These are phyloP conservation scores for Zosterops hypoxanthus DNA, from an alignment of 2,113 vertebrate species.

Conservation along the genomic window DNA sequence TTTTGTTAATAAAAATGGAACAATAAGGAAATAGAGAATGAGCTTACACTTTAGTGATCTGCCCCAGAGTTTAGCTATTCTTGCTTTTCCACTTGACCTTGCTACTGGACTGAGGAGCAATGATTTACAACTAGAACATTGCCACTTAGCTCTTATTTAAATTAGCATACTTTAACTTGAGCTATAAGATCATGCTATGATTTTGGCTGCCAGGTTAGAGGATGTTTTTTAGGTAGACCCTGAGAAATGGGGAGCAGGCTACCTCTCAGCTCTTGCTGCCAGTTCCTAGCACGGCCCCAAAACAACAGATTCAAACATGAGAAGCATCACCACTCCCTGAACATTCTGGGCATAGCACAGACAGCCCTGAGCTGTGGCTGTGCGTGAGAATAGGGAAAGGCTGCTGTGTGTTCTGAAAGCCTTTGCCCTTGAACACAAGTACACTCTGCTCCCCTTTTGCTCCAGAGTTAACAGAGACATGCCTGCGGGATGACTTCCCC, in stretches of 20 bases:
- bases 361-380: background rate
- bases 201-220: background rate
- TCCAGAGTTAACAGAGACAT: background rate
- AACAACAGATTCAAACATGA: background rate
- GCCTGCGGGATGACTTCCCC: background rate
- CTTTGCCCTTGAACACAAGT: constrained; percentile 4
- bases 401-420: constrained; percentile 7
- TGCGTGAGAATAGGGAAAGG: background rate
- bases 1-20: background rate
- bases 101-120: background rate
- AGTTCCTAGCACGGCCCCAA: background rate
- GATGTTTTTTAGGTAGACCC: background rate
- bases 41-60: background rate
- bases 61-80: background rate
- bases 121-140: background rate
- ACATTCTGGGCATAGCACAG: rapidly evolving
- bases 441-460: background rate
- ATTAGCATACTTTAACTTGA: background rate
- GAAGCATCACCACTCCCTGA: background rate
- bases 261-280: background rate
- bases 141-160: background rate
- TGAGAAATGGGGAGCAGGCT: background rate
- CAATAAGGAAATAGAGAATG: background rate
- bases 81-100: background rate
- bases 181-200: background rate